Evolutionary conservation across 2,888 invertebrate genomes (phyloP).

Genomic region (Orchesellides sinensis): DNA sequence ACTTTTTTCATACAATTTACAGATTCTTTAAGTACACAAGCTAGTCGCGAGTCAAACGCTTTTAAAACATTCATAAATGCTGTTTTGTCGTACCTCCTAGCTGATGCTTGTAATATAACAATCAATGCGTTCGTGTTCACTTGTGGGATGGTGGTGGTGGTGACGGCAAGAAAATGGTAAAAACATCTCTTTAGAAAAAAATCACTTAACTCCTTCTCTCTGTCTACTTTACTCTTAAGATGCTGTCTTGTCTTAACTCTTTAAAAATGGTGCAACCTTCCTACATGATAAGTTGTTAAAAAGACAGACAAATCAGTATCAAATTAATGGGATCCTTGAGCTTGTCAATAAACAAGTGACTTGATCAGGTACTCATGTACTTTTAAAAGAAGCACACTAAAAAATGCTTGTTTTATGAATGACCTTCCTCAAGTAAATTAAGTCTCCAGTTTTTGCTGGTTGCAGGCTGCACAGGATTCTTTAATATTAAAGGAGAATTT

Average conservation of each 20-base stretch:
- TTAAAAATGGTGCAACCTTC: slow-evolving; percentile 36
- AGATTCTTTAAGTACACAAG: slow-evolving; percentile 32
- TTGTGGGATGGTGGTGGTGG: slow-evolving; percentile 18
- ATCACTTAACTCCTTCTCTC: slow-evolving; percentile 62
- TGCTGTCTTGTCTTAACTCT: slow-evolving; percentile 54
- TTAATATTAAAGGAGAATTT: too few species aligned
- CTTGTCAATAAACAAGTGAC: slow-evolving; percentile 58
- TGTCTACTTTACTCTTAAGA: slow-evolving; percentile 56
- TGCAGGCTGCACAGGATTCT: too few species aligned
- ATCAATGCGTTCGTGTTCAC: not conserved
- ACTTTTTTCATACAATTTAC: slow-evolving; percentile 28
- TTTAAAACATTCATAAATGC: slow-evolving; percentile 49
- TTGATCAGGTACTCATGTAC: slow-evolving; percentile 58
- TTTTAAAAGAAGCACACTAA: slow-evolving; percentile 1
- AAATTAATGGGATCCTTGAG: slow-evolving; percentile 64
- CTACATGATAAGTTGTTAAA: slow-evolving; percentile 37
- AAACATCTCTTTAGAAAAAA: slow-evolving; percentile 28
- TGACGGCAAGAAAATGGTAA: slow-evolving; percentile 18
- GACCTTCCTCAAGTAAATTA: slow-evolving; percentile 59
- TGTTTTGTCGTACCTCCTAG: slow-evolving; percentile 17
- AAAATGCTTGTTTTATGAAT: slow-evolving; percentile 7
- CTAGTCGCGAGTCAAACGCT: slow-evolving; percentile 58
- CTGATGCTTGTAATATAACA: not conserved
- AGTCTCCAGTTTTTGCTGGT: not conserved
- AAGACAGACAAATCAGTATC: slow-evolving; percentile 64